These are phyloP conservation scores for Macquaria australasica DNA, from an alignment of 2,113 vertebrate species.

Conservation along the genomic window DNA sequence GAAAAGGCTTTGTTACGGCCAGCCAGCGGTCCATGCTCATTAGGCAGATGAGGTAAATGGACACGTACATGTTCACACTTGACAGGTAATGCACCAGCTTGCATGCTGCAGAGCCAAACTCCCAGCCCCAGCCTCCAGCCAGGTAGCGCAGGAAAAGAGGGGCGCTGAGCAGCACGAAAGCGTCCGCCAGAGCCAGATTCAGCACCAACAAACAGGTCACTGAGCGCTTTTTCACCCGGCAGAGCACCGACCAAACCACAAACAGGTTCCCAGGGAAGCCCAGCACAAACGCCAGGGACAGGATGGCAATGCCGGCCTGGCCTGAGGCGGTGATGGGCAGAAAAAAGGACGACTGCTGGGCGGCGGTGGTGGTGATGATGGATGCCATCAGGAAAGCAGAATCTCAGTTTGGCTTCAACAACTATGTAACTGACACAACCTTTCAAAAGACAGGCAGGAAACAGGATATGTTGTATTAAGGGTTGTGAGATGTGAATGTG, in stretches of 20 bases:
- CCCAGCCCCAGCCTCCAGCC: conserved; percentile 79
- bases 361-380: not conserved
- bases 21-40: conserved; percentile 93
- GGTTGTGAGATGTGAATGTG: not conserved
- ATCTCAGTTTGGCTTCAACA: not conserved
- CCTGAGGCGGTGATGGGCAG: conserved; percentile 36
- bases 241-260: conserved; percentile 89
- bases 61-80: conserved; percentile 91
- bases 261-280: conserved; percentile 91
- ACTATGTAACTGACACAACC: not conserved
- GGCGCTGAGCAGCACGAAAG: conserved; percentile 87
- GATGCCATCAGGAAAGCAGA: conserved; percentile 29
- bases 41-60: conserved; percentile 90
- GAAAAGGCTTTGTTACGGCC: conserved; percentile 87
- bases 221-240: conserved; percentile 85
- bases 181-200: conserved; percentile 89
- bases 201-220: conserved; percentile 89
- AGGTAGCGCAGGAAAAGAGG: conserved; percentile 88
- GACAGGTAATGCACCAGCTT: conserved; percentile 90
- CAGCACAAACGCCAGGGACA: conserved; percentile 85
- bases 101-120: conserved; percentile 85
- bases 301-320: conserved; percentile 80
- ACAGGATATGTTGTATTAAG: conserved; percentile 35
- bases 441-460: conserved; percentile 38
- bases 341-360: not conserved